Conservation (phyloP, 2,888 invertebrate genomes). For the Philereme transversata region DNA sequence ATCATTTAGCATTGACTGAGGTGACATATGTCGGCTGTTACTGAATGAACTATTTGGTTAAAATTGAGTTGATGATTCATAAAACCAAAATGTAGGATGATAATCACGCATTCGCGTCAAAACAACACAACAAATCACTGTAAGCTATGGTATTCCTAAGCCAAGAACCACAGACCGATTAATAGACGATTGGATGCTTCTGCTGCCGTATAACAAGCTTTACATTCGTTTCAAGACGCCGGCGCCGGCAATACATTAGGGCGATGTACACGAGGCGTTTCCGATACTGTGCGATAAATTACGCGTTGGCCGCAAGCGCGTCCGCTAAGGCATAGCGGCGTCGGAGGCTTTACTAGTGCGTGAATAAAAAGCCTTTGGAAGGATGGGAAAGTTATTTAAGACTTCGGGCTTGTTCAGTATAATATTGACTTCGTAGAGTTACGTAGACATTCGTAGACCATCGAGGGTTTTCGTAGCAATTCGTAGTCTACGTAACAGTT, state of each 20-base stretch:
- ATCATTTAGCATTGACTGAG: no score
- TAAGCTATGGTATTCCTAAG: not conserved
- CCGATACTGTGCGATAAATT: slow-evolving; percentile 71
- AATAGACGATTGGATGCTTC: slow-evolving; percentile 4
- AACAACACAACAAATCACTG: no score
- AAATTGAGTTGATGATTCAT: no score
- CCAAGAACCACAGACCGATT: slow-evolving; percentile 1
- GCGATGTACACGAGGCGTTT: slow-evolving; percentile 58
- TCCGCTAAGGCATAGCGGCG: slow-evolving; percentile 18
- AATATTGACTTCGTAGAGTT: not conserved
- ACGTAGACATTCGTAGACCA: not conserved
- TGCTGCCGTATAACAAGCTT: slow-evolving; percentile 18
- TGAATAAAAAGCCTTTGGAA: slow-evolving; percentile 2
- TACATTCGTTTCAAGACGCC: slow-evolving; percentile 41
- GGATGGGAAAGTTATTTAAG: not conserved
- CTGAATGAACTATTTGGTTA: no score
- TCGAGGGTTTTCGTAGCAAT: not conserved
- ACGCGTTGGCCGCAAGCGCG: slow-evolving; percentile 46
- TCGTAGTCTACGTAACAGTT: not conserved
- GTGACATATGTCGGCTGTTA: no score
- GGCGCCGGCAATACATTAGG: slow-evolving; percentile 53
- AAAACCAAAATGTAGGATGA: no score
- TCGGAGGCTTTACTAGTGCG: slow-evolving; percentile 3
- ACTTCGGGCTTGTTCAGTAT: not conserved
- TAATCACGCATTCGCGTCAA: no score